These are phyloP conservation scores for Sebastolobus alascanus DNA, from an alignment of 2,797 vertebrate genomes.

Conservation along the genomic window DNA sequence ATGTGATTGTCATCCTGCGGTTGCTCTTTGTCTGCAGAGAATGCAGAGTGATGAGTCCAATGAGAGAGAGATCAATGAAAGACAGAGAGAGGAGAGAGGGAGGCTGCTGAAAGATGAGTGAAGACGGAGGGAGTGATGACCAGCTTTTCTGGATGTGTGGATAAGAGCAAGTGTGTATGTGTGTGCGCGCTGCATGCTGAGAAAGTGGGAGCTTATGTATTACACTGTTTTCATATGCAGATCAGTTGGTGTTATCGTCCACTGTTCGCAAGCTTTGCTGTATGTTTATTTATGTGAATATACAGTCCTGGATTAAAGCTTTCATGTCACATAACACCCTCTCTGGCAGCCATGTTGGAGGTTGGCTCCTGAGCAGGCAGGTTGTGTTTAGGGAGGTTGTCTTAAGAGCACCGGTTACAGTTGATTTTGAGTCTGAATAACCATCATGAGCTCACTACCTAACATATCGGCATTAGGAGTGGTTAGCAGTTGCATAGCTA, in stretches of 20 bases:
- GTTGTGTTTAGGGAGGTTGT: constrained; percentile 14
- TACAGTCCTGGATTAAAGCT: constrained; percentile 54
- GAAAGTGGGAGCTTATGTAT: constrained; percentile 64
- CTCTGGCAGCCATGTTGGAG: constrained; percentile 37
- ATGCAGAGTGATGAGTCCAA: constrained; percentile 83
- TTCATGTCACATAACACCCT: constrained; percentile 33
- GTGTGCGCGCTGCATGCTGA: constrained; percentile 35
- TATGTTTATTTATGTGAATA: constrained; percentile 65
- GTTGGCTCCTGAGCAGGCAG: constrained; percentile 18
- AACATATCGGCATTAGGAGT: neutral
- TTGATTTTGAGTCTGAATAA: neutral
- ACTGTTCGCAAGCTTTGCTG: constrained; percentile 49
- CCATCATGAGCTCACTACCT: neutral
- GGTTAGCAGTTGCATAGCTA: neutral
- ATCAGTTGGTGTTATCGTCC: constrained; percentile 69
- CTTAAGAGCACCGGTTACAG: neutral
- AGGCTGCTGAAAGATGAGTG: constrained; percentile 67
- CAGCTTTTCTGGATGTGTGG: constrained; percentile 62
- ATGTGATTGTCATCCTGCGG: constrained; percentile 84
- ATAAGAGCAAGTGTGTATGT: constrained; percentile 30
- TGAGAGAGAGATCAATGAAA: constrained; percentile 80
- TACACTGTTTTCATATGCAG: constrained; percentile 72
- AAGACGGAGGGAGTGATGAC: constrained; percentile 72
- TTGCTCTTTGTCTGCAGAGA: constrained; percentile 83
- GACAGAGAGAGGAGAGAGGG: constrained; percentile 58